phyloP scores from a whole-genome alignment of 2,888 invertebrate genomes.

The Drepanosiphum platanoidis region DNA sequence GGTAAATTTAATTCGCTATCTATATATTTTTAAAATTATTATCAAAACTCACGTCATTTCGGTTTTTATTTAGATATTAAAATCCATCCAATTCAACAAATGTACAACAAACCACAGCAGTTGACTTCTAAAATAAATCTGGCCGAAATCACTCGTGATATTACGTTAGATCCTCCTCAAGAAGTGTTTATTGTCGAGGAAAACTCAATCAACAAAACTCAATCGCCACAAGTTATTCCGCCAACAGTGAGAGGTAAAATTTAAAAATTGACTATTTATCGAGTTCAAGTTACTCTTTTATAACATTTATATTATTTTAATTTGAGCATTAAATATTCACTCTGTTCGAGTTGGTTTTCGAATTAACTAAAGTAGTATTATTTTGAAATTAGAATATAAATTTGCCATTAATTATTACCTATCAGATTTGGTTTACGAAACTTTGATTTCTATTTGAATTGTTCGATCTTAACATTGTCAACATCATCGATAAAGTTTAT shows the following conservation, averaged over 20 bases:
- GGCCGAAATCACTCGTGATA: slow-evolving; percentile 66
- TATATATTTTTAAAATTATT: too few species aligned
- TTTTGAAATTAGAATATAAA: too few species aligned
- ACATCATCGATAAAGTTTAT: too few species aligned
- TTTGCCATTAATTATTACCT: too few species aligned
- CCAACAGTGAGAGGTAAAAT: slow-evolving; percentile 52
- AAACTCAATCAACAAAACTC: slow-evolving; percentile 15
- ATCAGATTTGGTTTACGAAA: too few species aligned
- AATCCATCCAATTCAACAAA: slow-evolving; percentile 66
- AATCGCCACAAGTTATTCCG: slow-evolving; percentile 52
- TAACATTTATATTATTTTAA: too few species aligned
- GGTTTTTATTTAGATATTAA: slow-evolving; percentile 65
- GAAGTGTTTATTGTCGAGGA: slow-evolving; percentile 64
- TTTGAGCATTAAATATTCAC: too few species aligned
- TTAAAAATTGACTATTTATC: background rate
- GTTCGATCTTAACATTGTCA: too few species aligned
- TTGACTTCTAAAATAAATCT: slow-evolving; percentile 66
- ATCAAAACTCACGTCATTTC: too few species aligned
- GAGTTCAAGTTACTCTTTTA: background rate
- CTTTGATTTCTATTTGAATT: too few species aligned
- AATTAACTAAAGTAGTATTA: too few species aligned
- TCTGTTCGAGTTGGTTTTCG: too few species aligned
- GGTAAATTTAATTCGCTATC: slow-evolving; percentile 67
- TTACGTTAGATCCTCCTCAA: slow-evolving; percentile 65
- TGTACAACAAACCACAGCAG: slow-evolving; percentile 66